Evolutionary conservation across 2,797 vertebrate genomes (phyloP), one percentile per base, ranked within the genome.

Genomic region (Sebastes hubbsi): DNA sequence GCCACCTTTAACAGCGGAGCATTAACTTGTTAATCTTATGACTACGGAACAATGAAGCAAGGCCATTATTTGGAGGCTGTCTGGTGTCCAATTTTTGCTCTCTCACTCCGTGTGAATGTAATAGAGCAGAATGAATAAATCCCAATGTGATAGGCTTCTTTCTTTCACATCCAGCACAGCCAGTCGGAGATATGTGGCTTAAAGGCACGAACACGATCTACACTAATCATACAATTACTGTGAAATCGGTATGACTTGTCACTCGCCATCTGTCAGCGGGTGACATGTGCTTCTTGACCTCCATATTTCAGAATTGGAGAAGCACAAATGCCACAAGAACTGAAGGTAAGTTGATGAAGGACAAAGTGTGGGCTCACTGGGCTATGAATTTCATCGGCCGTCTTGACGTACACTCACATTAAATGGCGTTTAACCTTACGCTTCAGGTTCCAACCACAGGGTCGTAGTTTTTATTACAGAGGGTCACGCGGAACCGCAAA

Each of bases 271-370:
- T 85, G 78, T 74, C 78, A 42, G 24, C 16, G 32, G 42, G 30
- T 76, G 82, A 75, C 84, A 74, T 80, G 80, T 72, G 56, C 27
- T 32, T 76, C 68, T 79, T 81, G 73, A 79, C 75, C 29, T 77
- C 36, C 18, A 63, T 69, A 46, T 80, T 72, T 77, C 27, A 52
- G 36, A 42, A 81, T 42, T 81, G 82, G 46, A 67, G 73, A 76
- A 75, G 18, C 66, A 56, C 13, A 78, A 49, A 63, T 72, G 55
- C 58, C 64, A 83, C 25, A 25, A 69, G 61, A 88, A 42, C 22
- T 65, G 36, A 90, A 89, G 85, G 62, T 88, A 91, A 83, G 82
- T 88, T 80, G 65, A 67, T 60, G 56, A 64, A 81, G 42, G 76
- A 61, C 20, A 72, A 61, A 69, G n/a, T 7, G 58, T 72, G 56